A percentile compares a stretch with the other conserved stretches of the same genome.
phyloP scores from a whole-genome alignment of 2,888 invertebrate species.

The Zygothrica quintamaculata region DNA sequence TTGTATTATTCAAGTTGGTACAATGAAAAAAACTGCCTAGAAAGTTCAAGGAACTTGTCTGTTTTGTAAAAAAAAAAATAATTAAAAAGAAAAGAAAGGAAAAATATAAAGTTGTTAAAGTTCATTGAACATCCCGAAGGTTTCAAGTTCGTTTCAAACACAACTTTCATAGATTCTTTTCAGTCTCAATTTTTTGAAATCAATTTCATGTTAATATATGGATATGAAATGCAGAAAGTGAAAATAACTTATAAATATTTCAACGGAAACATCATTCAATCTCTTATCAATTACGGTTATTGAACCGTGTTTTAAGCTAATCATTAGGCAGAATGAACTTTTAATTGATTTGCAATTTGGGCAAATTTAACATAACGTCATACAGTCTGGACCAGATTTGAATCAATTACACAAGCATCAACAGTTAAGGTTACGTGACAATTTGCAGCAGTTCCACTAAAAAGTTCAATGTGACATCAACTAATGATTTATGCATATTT shows the following conservation, averaged over 20 bases:
- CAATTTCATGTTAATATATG: constrained; percentile 36
- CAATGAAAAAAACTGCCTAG: constrained; percentile 30
- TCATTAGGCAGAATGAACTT: too few relatives aligned
- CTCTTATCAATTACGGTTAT: constrained; percentile 11
- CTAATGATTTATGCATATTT: constrained; percentile 31
- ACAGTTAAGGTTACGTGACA: neutral
- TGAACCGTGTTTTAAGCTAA: constrained; percentile 26
- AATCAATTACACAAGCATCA: constrained; percentile 1
- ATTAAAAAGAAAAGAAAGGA: too few relatives aligned
- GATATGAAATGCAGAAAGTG: constrained; percentile 13
- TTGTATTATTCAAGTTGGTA: constrained; percentile 13
- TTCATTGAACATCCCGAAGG: constrained; percentile 67
- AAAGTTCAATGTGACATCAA: constrained; percentile 2
- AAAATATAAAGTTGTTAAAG: constrained; percentile 24
- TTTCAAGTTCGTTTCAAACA: constrained; percentile 46
- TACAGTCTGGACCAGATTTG: constrained; percentile 47
- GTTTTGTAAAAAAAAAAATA: constrained; percentile 7
- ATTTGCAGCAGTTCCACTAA: neutral
- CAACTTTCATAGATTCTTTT: constrained; percentile 47
- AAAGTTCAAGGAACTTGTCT: constrained; percentile 60
- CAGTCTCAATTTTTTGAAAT: constrained; percentile 14
- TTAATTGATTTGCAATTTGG: constrained; percentile 8
- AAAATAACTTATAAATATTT: constrained; percentile 6
- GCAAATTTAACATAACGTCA: constrained; percentile 49
- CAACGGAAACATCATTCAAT: too few relatives aligned